A percentile compares a stretch with the other conserved stretches of the same genome.
phyloP scores from a whole-genome alignment of 2,888 invertebrate species.

The Tachina lurida region DNA sequence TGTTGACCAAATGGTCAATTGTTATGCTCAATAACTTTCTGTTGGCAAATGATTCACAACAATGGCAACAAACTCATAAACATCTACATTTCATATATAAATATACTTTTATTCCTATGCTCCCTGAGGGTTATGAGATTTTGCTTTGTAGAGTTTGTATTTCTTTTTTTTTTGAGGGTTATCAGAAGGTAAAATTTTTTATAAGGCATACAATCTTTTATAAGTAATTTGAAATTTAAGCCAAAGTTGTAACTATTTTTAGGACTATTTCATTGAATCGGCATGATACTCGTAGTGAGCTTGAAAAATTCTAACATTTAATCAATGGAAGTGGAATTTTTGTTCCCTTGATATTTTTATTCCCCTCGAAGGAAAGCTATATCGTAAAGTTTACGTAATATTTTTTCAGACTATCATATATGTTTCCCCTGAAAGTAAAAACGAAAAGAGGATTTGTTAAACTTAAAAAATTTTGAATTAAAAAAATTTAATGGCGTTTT shows the following conservation, averaged over 20 bases:
- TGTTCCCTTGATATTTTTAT: no score
- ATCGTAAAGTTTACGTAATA: no score
- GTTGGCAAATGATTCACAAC: slow-evolving; percentile 67
- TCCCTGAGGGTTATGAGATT: not conserved
- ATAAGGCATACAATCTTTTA: no score
- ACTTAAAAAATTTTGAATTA: no score
- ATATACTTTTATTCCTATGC: not conserved
- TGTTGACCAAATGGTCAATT: slow-evolving; percentile 71
- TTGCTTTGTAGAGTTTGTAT: not conserved
- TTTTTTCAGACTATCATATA: no score
- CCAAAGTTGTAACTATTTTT: not conserved
- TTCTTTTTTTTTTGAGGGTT: not conserved
- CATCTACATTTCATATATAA: not conserved
- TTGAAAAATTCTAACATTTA: no score
- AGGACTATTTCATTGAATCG: not conserved
- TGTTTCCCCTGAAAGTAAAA: no score
- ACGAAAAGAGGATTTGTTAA: no score
- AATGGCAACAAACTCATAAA: slow-evolving; percentile 47
- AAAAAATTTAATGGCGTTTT: no score
- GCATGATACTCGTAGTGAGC: no score
- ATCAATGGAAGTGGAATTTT: no score
- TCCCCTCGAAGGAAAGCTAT: no score
- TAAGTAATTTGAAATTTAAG: not conserved
- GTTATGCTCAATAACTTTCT: slow-evolving; percentile 71
- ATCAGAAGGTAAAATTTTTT: not conserved